Base-by-base conservation (phyloP, 2,888 invertebrate genomes). In the Anthrax anthrax region DNA sequence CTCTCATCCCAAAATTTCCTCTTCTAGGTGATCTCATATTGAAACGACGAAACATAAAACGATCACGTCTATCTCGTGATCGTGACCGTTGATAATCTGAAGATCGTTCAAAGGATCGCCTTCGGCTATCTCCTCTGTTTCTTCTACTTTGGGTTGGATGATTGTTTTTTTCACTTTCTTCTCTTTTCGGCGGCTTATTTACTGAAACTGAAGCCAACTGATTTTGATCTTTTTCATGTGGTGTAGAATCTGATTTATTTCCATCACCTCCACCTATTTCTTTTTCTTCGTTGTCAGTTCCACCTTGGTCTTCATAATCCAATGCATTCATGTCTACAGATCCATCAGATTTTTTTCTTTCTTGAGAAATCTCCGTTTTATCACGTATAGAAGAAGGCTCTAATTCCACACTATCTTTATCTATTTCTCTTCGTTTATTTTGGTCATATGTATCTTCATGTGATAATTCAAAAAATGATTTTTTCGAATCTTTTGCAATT, bases 301-400 rank as follows among this genome's bases (percentile, higher is more conserved):
- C 65, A 9, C 60, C 68, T 45, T 78, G 77, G 53, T 75, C 77
- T 58, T 83, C 83, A 55, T 83, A 83, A 59, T 83, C 83, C 50
- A 83, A 57, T 0, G 83, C 83, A 58, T 83, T 82, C 63, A 83
- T 80, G 57, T 83, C 83, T 12, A 81, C 72, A 0, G 64, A 64
- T 37, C 48, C 50, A 13, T 29, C 32, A 2, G 46, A 47, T 10
- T 46, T 46, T n/a, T 44, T 49, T 48, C 2, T 37, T 47, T 41
- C 6, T 43, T 44, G 29, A 41, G 51, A 13, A 29, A 37, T 16
- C 50, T 46, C 3, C 56, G 54, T 37, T 51, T 55, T 14, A n/a
- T 40, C 34, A 48, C 44, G 18, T 16, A 39, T 46, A 37, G 27
- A 44, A 39, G 58, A 60, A 32, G 54, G 55, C 42, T 51, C 63